Evolutionary conservation across 2,888 invertebrate genomes (phyloP), one percentile per base, ranked within the genome.

Genomic region (Pyrocoelia pectoralis): DNA sequence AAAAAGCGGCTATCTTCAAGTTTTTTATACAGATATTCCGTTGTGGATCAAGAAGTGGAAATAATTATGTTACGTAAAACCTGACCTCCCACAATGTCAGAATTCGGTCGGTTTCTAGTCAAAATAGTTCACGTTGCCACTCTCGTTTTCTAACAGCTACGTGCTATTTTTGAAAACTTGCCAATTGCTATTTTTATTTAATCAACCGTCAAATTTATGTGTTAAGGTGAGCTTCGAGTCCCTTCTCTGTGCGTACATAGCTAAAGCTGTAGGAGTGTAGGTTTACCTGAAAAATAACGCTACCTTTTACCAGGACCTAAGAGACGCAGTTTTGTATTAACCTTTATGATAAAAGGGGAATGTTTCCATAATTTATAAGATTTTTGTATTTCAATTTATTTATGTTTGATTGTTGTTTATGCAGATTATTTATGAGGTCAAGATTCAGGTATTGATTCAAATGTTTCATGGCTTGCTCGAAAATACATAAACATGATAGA

Each of bases 11-110:
- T n/a, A n/a, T n/a, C n/a, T n/a, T n/a, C n/a, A n/a, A n/a, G n/a
- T n/a, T n/a, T n/a, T n/a, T n/a, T n/a, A n/a, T n/a, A n/a, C n/a
- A n/a, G n/a, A n/a, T n/a, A n/a, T n/a, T 33, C 24, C 24, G 24
- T 24, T 24, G 33, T 33, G 2, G n/a, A 33, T n/a, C n/a, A 33
- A 8, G 2, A 33, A 33, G 33, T 33, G 33, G 4, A 24, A 24
- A 38, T 41, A 46, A 10, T 17, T n/a, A 10, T 1, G n/a, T 46
- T 46, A 79, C 79, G 79, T 77, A 80, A 79, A 77, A 74, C 77
- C 75, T 78, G 80, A 81, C 80, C 80, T 79, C 73, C 73, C 73
- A 63, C 80, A 81, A 81, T 79, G 80, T 80, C 80, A 80, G 69
- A 70, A 66, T 66, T 67, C 59, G 40, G 54, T 56, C 12, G n/a